These are phyloP conservation scores for Drosophila parabipectinata DNA, from an alignment of 1,140 invertebrate species.

Conservation along the genomic window DNA sequence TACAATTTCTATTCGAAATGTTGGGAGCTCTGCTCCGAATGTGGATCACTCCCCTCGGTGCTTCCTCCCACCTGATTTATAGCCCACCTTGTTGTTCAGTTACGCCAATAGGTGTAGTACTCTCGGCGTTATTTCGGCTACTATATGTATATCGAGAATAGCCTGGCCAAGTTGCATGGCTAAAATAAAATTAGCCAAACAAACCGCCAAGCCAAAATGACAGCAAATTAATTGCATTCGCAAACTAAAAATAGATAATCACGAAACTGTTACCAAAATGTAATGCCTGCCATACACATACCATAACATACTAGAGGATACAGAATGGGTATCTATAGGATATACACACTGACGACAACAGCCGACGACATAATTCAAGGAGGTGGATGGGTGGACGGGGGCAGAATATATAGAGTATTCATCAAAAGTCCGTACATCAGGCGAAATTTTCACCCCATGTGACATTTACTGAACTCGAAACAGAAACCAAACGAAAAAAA, in stretches of 20 bases:
- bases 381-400: background rate
- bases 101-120: too few species aligned
- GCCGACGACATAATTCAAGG: conserved; percentile 47
- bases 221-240: conserved; percentile 64
- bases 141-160: conserved; percentile 32
- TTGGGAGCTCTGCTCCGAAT: background rate
- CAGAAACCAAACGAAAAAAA: background rate
- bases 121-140: conserved; percentile 30
- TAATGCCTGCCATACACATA: conserved; percentile 19
- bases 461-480: conserved; percentile 46
- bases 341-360: conserved; percentile 46
- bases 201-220: conserved; percentile 43
- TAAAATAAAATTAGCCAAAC: conserved; percentile 34
- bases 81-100: background rate
- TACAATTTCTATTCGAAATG: conserved; percentile 4
- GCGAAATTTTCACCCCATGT: conserved; percentile 35
- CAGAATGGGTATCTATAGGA: background rate
- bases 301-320: too few species aligned
- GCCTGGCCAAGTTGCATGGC: conserved; percentile 4
- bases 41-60: conserved; percentile 6
- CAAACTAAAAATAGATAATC: conserved; percentile 48
- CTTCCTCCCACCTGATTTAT: conserved; percentile 34
- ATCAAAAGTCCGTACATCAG: conserved; percentile 14
- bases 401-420: background rate
- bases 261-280: conserved; percentile 52